Evolutionary conservation across 2,113 vertebrate genomes (phyloP).

Genomic region (Zosterops japonicus): DNA sequence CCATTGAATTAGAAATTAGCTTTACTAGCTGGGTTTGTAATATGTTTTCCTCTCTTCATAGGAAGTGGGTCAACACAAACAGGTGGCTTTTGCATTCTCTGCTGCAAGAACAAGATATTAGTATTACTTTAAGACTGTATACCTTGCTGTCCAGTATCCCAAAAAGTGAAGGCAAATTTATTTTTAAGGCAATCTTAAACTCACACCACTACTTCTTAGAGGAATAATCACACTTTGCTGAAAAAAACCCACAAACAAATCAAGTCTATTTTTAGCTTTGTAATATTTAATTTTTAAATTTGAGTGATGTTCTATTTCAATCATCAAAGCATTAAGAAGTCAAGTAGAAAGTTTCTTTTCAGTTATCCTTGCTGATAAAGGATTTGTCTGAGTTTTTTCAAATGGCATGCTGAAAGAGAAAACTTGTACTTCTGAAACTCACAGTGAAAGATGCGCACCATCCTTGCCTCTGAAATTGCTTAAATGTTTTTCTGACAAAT

Average conservation of each 20-base stretch:
- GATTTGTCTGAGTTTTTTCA: fast-evolving
- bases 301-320: neutral
- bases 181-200: neutral
- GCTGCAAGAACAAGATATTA: neutral
- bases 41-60: neutral
- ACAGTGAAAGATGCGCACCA: fast-evolving
- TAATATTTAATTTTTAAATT: neutral
- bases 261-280: neutral
- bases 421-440: neutral
- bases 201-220: neutral
- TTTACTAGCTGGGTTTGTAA: neutral
- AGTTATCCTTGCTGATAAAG: neutral
- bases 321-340: neutral
- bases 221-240: neutral
- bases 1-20: neutral
- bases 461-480: neutral
- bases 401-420: neutral
- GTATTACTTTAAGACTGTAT: neutral
- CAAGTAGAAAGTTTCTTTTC: neutral
- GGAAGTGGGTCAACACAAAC: neutral
- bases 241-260: neutral
- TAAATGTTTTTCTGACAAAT: neutral
- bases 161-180: neutral
- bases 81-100: neutral
- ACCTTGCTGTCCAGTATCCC: neutral